These are phyloP conservation scores for Boloria euphrosyne DNA, from an alignment of 2,888 invertebrate genomes.

Conservation along the genomic window DNA sequence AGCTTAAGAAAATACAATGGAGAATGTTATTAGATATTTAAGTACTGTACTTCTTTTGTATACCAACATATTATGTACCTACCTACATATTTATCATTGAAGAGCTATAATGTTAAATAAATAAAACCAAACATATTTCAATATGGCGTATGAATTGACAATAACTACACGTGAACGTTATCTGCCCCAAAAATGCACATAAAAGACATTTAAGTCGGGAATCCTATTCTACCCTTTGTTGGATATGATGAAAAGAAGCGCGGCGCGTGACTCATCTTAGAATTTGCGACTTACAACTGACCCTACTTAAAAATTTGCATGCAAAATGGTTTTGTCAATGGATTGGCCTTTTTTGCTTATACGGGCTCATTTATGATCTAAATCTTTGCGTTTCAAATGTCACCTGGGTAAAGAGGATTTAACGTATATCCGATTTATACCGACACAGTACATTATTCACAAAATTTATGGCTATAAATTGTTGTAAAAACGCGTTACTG, in stretches of 20 bases:
- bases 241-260: slow-evolving; percentile 16
- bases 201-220: slow-evolving; percentile 23
- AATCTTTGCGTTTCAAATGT: slow-evolving; percentile 24
- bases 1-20: too few relatives aligned
- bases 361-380: slow-evolving; percentile 49
- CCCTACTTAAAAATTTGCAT: slow-evolving; percentile 51
- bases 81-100: too few relatives aligned
- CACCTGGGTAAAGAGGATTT: slow-evolving; percentile 14
- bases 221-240: slow-evolving; percentile 21
- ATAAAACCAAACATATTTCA: background rate
- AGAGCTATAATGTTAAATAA: background rate
- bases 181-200: slow-evolving; percentile 18
- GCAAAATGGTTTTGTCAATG: slow-evolving; percentile 46
- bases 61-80: too few relatives aligned
- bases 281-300: slow-evolving; percentile 41
- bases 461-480: too few relatives aligned
- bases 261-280: slow-evolving; percentile 41
- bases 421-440: background rate
- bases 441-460: too few relatives aligned
- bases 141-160: background rate
- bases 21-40: too few relatives aligned
- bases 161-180: slow-evolving; percentile 22
- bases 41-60: too few relatives aligned
- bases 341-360: slow-evolving; percentile 51
- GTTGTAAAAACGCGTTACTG: too few relatives aligned